Conservation (phyloP, 2,888 invertebrate genomes). For the Monochamus alternatus region DNA sequence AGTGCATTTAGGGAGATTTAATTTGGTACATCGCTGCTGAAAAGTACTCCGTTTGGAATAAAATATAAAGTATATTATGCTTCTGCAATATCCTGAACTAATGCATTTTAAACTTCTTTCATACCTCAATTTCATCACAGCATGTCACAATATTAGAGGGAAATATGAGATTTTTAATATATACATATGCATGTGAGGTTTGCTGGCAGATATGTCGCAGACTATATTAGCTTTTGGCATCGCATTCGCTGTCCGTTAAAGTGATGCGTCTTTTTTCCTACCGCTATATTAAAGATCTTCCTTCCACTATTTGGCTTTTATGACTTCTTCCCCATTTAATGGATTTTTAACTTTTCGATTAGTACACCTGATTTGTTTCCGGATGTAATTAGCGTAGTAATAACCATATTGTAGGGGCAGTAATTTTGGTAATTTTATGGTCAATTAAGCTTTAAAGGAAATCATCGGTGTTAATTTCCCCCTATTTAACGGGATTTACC, state of each 20-base stretch:
- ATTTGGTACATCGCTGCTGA: too few species aligned
- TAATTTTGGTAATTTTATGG: constrained; percentile 5
- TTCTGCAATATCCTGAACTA: too few species aligned
- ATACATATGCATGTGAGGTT: background rate
- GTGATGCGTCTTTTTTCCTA: too few species aligned
- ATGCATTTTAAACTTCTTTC: background rate
- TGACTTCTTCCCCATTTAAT: background rate
- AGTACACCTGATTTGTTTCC: background rate
- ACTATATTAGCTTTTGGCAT: background rate
- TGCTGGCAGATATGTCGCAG: background rate
- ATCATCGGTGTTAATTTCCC: background rate
- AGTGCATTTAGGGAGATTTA: too few species aligned
- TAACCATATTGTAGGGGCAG: background rate
- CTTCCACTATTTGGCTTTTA: background rate
- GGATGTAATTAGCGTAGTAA: background rate
- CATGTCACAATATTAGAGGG: background rate
- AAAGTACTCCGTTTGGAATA: too few species aligned
- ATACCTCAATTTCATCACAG: background rate
- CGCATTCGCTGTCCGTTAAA: background rate
- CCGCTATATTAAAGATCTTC: background rate
- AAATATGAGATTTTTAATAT: background rate
- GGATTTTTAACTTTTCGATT: constrained; percentile 1
- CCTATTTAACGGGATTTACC: background rate
- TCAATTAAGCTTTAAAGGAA: constrained; percentile 4
- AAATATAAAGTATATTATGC: too few species aligned